These are phyloP conservation scores for Setipinna tenuifilis DNA, from an alignment of 2,797 vertebrate genomes.

Conservation along the genomic window DNA sequence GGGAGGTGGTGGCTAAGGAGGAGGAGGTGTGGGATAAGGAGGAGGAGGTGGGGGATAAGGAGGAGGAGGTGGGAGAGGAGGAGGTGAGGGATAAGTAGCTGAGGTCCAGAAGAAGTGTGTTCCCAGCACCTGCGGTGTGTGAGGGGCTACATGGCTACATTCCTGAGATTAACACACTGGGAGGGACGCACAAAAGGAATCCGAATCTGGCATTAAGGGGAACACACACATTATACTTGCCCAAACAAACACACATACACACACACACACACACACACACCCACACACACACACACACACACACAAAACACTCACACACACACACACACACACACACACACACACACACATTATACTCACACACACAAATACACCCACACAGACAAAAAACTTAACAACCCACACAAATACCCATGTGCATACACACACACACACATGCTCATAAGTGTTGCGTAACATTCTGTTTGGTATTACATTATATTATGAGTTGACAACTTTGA, in stretches of 20 bases:
- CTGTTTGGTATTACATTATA: neutral
- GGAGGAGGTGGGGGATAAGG: too few relatives aligned
- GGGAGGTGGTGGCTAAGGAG: too few relatives aligned
- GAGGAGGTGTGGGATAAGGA: too few relatives aligned
- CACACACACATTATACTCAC: neutral
- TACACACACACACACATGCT: neutral
- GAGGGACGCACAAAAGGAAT: conserved; percentile 4
- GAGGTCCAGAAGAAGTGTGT: too few relatives aligned
- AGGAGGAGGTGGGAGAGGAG: too few relatives aligned
- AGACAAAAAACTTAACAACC: too few relatives aligned
- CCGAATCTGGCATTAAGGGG: neutral
- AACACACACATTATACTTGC: neutral
- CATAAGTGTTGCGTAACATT: neutral
- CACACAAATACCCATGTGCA: too few relatives aligned
- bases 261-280: neutral
- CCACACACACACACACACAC: neutral
- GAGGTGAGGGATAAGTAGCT: too few relatives aligned
- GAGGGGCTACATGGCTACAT: neutral
- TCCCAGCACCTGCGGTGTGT: too few relatives aligned
- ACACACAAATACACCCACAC: neutral
- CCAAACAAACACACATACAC: neutral
- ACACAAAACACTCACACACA: neutral
- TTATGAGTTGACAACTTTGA: neutral
- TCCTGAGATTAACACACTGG: conserved; percentile 6
- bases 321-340: too few relatives aligned